phyloP scores from a whole-genome alignment of 2,888 invertebrate species.

The Halictus ligatus region DNA sequence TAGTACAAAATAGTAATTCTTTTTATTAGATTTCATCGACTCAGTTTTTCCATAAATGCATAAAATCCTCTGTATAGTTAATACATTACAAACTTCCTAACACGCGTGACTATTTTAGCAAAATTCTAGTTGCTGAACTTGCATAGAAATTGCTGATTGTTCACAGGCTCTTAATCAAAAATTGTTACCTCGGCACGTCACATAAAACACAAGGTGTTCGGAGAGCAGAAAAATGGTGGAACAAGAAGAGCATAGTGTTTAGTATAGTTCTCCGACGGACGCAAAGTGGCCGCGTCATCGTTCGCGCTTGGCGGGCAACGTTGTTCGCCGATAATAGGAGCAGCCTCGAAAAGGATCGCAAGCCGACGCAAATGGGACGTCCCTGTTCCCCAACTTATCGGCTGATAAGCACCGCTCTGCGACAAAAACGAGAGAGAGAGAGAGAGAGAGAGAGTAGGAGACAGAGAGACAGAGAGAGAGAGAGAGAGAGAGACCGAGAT shows the following conservation, averaged over 20 bases:
- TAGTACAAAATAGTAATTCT: too few species aligned
- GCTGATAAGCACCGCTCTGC: constrained; percentile 56
- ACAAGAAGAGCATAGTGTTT: not conserved
- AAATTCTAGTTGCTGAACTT: too few species aligned
- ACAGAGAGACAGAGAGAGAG: too few species aligned
- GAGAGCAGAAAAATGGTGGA: not conserved
- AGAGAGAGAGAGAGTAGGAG: not conserved
- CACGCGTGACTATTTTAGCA: too few species aligned
- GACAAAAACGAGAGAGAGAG: constrained; percentile 47
- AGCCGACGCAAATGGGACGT: constrained; percentile 60
- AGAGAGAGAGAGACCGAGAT: too few species aligned
- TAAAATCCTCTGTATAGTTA: too few species aligned
- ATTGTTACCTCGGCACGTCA: not conserved
- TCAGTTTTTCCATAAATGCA: too few species aligned
- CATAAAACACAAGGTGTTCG: not conserved
- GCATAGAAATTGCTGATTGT: too few species aligned
- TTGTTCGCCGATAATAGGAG: constrained; percentile 56
- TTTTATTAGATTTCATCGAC: too few species aligned
- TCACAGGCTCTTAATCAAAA: too few species aligned
- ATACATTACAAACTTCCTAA: too few species aligned
- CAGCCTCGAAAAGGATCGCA: constrained; percentile 53
- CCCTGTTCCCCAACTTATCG: constrained; percentile 63
- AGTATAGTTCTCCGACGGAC: constrained; percentile 36
- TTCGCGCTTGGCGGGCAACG: constrained; percentile 22
- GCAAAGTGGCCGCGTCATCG: constrained; percentile 50